Percentiles rank a stretch among this genome's conserved stretches.
phyloP scores from a whole-genome alignment of 2,888 invertebrate genomes.

The Eupithecia subumbrata region DNA sequence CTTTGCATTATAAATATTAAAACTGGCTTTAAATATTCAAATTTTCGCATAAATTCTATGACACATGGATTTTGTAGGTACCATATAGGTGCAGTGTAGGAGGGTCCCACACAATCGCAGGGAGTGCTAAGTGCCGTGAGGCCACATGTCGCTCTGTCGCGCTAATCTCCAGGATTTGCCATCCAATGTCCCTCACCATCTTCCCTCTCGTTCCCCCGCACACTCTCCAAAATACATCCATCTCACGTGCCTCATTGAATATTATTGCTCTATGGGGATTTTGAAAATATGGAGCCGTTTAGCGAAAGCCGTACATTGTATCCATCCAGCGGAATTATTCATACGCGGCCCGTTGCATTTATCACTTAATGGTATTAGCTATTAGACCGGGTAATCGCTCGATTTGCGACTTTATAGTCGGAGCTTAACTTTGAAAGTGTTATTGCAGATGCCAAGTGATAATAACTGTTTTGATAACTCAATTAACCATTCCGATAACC shows the following conservation, averaged over 20 bases:
- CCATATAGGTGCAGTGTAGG: constrained; percentile 55
- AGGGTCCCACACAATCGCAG: constrained; percentile 51
- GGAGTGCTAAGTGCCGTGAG: constrained; percentile 79
- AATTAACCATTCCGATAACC: constrained; percentile 16
- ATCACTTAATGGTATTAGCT: constrained; percentile 84
- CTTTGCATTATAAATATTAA: constrained; percentile 25
- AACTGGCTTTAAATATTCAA: constrained; percentile 41
- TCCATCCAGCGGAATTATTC: constrained; percentile 82
- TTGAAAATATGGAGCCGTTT: constrained; percentile 84
- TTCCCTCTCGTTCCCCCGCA: constrained; percentile 61
- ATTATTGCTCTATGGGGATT: constrained; percentile 84
- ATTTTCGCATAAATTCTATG: constrained; percentile 59
- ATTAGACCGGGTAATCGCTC: constrained; percentile 80
- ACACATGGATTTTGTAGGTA: constrained; percentile 52
- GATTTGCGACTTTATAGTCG: constrained; percentile 75
- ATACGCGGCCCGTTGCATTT: constrained; percentile 80
- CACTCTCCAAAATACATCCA: constrained; percentile 59
- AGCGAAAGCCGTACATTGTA: constrained; percentile 82
- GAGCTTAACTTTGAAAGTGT: constrained; percentile 53
- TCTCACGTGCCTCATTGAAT: constrained; percentile 81
- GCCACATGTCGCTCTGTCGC: constrained; percentile 83
- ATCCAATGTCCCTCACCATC: constrained; percentile 73
- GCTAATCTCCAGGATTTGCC: constrained; percentile 83
- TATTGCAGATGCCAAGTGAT: constrained; percentile 37
- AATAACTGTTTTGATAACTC: constrained; percentile 29